Evolutionary conservation across 2,888 invertebrate genomes (phyloP), one percentile per base, ranked within the genome.

Genomic region (Tanytarsus gracilentus): DNA sequence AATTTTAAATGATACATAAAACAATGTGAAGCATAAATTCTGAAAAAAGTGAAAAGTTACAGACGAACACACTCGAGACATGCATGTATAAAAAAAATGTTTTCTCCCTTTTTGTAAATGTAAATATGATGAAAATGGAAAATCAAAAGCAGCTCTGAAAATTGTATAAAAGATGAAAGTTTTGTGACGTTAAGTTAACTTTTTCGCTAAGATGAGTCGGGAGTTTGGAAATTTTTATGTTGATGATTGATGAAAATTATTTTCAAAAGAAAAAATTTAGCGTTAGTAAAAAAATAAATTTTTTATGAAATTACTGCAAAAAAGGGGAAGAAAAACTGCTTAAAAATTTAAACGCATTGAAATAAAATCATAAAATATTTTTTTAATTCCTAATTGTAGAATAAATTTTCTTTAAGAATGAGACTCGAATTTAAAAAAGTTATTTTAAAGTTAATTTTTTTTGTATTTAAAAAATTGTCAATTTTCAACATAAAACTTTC

Each of bases 11-110:
- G 23, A 11, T 23, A 44, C 44, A 44, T 44, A 58, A 48, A 58
- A 44, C 30, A 40, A 56, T 56, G 40, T 56, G 40, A 40, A 56
- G 40, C 55, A 56, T 58, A 18, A 33, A 58, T 58, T 56, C 48
- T 58, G 23, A 23, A 44, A 44, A 33, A 44, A 44, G n/a, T 23
- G 23, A 8, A 23, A 58, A 48, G 27, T 30, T 58, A 48, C 30
- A 48, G 48, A 25, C 2, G 21, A 14, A 49, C 44, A 44, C 27
- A 48, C 18, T 58, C 48, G 14, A 29, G 48, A 58, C 11, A 58
- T 26, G 40, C 29, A 40, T 56, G 25, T 53, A 21, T 53, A 27
- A 27, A 56, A 56, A 29, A 52, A 26, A 16, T 56, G 52, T 52
- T 29, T 33, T 9, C n/a, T 33, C 33, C n/a, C n/a, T 11, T 33